A percentile compares a stretch with the other conserved stretches of the same genome.
Evolutionary conservation across 2,888 invertebrate genomes (phyloP).

Genomic region (Keiferia lycopersicella): DNA sequence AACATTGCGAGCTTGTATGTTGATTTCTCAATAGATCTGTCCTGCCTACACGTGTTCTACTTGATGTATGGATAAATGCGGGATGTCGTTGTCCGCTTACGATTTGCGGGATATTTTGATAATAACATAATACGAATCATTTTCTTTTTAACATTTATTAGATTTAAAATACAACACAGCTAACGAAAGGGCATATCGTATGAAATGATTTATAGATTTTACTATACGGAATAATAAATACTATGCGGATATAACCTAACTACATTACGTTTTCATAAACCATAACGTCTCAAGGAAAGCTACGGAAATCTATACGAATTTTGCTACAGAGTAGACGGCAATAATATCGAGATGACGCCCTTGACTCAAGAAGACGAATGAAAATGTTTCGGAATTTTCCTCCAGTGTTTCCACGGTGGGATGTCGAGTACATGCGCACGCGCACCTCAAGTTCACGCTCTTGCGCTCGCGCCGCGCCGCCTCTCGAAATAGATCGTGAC

Average conservation of each 20-base stretch:
- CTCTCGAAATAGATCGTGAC: slow-evolving; percentile 73
- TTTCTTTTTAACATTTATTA: too few relatives aligned
- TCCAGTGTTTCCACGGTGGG: neutral
- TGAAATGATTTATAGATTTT: too few relatives aligned
- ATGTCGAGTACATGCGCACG: slow-evolving; percentile 34
- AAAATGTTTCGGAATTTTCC: slow-evolving; percentile 22
- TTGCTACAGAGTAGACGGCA: too few relatives aligned
- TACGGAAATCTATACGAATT: too few relatives aligned
- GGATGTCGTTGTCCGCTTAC: neutral
- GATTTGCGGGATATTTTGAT: neutral
- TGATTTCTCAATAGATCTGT: slow-evolving; percentile 16
- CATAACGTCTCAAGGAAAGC: too few relatives aligned
- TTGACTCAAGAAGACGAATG: neutral
- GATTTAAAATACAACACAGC: too few relatives aligned
- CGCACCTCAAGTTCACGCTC: slow-evolving; percentile 65
- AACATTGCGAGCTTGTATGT: slow-evolving; percentile 22
- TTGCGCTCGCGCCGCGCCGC: slow-evolving; percentile 44
- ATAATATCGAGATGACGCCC: too few relatives aligned
- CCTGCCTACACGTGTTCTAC: slow-evolving; percentile 5
- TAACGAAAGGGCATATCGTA: too few relatives aligned
- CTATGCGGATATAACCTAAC: too few relatives aligned
- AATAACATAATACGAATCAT: too few relatives aligned
- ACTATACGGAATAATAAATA: too few relatives aligned
- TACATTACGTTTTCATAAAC: too few relatives aligned
- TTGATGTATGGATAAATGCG: neutral